Evolutionary conservation across 2,888 invertebrate genomes (phyloP), one percentile per base, ranked within the genome.

Genomic region (Ommatoiulus sabulosus): DNA sequence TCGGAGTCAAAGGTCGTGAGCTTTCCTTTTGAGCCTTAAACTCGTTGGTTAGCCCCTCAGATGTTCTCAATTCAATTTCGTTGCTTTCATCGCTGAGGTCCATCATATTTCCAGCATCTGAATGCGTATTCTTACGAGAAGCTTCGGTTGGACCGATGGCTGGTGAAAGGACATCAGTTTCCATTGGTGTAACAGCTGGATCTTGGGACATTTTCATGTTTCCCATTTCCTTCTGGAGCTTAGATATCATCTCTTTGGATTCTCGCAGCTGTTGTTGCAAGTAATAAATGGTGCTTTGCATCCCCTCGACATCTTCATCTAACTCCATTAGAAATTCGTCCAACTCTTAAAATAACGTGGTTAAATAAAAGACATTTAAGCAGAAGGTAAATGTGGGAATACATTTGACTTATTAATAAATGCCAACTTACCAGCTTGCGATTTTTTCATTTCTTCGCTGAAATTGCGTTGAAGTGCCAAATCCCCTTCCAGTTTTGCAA

Each of bases 241-340:
- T 90, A 3, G 86, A 35, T 17, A 87, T 63, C 35, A 43, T 63
- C 17, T 96, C 96, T 91, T 96, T 95, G 15, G 96, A 94, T 91
- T 97, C 97, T 89, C 97, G 95, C 90, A 99, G 93, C 93, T 99
- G 98, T 92, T 97, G 97, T 92, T 99, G 98, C 89, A 99, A 94
- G 93, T 97, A 97, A 93, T 97, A 95, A 92, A 99, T 98, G 90
- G 98, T 98, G 92, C 98, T 97, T 94, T 99, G 99, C 98, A 99
- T 98, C 43, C 98, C 98, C 93, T 99, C 99, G 72, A 98, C 97
- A 92, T 99, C 98, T 93, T 98, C 98, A 92, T 99, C 99, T 90
- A 99, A 93, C 92, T 99, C 99, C 93, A 97, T 97, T 87, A 99
- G 94, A 92, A 98, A 97, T 92, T 98, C 98, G 92, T 99, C 99